Conservation (phyloP, 2,888 invertebrate species). For the Meandrusa payeni region DNA sequence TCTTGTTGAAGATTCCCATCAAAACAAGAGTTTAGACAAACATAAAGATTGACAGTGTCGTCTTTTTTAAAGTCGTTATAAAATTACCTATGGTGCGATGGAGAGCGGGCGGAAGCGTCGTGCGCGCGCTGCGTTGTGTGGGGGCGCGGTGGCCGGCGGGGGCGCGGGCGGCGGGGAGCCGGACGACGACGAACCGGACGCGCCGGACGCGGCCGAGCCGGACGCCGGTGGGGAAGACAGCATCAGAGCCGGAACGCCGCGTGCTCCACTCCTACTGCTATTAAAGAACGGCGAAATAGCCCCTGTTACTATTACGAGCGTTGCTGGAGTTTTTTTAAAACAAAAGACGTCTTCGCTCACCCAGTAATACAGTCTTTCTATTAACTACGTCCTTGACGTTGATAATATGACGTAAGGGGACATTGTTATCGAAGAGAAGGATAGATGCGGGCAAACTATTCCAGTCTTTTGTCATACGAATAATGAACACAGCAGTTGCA, state of each 20-base stretch:
- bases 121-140: conserved; percentile 66
- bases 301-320: no score
- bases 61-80: conserved; percentile 3
- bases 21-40: no score
- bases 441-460: no score
- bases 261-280: conserved; percentile 47
- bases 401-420: no score
- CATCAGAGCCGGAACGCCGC: conserved; percentile 72
- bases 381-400: no score
- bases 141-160: conserved; percentile 32
- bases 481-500: no score
- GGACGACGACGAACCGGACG: conserved; percentile 42
- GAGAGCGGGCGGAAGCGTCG: conserved; percentile 68
- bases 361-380: no score
- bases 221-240: conserved; percentile 52
- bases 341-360: no score
- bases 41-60: background rate
- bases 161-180: conserved; percentile 43
- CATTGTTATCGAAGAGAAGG: background rate
- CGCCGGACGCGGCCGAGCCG: conserved; percentile 33
- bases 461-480: background rate
- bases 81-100: conserved; percentile 55
- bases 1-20: no score
- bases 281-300: no score
- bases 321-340: no score